Percentiles rank a stretch among this genome's conserved stretches.
These are phyloP conservation scores for Polypterus bichir DNA, from an alignment of 2,113 vertebrate genomes.

Conservation along the genomic window DNA sequence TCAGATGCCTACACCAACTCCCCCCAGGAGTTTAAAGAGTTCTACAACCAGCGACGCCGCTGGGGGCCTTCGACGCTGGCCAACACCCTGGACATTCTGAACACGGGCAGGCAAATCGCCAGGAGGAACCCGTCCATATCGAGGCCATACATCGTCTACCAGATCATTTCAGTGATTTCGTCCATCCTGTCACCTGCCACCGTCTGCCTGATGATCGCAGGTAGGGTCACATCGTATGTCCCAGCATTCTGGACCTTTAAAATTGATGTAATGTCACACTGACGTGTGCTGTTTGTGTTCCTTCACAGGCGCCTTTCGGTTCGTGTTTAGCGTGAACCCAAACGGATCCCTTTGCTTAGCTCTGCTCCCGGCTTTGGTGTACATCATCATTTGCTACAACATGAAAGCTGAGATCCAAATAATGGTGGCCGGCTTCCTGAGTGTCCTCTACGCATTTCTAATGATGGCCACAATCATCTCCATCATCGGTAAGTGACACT, in stretches of 20 bases:
- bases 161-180: conserved; percentile 34
- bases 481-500: conserved; percentile 32
- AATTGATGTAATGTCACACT: too few species aligned
- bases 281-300: too few species aligned
- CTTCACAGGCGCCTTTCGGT: too few species aligned
- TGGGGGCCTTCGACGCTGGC: conserved; percentile 53
- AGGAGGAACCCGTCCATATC: conserved; percentile 46
- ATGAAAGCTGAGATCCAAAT: conserved; percentile 45
- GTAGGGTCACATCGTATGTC: background rate
- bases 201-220: conserved; percentile 36
- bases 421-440: conserved; percentile 34
- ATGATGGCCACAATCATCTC: conserved; percentile 37
- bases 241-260: too few species aligned
- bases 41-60: conserved; percentile 49
- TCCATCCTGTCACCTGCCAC: conserved; percentile 42
- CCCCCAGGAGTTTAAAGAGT: conserved; percentile 51
- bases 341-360: conserved; percentile 24
- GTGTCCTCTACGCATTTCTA: conserved; percentile 41
- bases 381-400: conserved; percentile 36
- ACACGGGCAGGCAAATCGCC: conserved; percentile 24
- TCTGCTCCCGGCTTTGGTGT: conserved; percentile 35
- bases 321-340: background rate
- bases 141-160: conserved; percentile 47
- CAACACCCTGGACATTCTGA: conserved; percentile 41
- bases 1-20: conserved; percentile 54